Evolutionary conservation across 2,888 invertebrate genomes (phyloP).

Genomic region (Allolobophora icterica): DNA sequence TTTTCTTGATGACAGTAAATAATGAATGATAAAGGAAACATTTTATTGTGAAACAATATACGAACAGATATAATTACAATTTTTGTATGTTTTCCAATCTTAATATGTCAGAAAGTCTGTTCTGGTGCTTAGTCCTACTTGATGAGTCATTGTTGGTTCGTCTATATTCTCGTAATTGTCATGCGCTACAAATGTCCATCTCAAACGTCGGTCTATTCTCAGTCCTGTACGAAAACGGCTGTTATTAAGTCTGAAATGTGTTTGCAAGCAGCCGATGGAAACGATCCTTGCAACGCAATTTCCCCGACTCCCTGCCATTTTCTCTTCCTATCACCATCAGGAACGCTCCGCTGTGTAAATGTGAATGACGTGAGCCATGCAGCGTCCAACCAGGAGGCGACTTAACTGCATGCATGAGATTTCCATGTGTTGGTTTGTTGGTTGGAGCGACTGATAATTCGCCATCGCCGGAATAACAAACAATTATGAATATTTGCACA

Average conservation of each 20-base stretch:
- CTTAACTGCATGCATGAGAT: neutral
- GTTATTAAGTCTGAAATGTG: neutral
- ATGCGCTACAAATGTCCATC: too few species aligned
- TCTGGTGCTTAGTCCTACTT: too few species aligned
- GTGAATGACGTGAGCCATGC: neutral
- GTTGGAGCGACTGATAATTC: neutral
- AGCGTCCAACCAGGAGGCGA: neutral
- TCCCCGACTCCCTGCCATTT: neutral
- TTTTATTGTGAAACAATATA: too few species aligned
- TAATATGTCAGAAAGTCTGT: too few species aligned
- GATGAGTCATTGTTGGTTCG: too few species aligned
- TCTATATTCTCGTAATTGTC: too few species aligned
- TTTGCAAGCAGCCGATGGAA: neutral
- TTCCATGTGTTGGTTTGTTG: neutral
- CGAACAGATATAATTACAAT: too few species aligned
- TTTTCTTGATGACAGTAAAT: too few species aligned
- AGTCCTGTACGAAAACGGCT: neutral
- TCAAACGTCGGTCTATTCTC: neutral
- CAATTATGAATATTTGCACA: constrained; percentile 17
- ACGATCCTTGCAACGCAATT: neutral
- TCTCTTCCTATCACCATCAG: neutral
- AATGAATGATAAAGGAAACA: too few species aligned
- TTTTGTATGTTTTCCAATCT: too few species aligned
- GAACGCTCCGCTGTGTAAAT: neutral
- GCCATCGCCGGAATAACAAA: neutral